Percentiles rank a stretch among this genome's conserved stretches.
Conservation (phyloP, 1,140 invertebrate genomes). For the Saccostrea glomerata region DNA sequence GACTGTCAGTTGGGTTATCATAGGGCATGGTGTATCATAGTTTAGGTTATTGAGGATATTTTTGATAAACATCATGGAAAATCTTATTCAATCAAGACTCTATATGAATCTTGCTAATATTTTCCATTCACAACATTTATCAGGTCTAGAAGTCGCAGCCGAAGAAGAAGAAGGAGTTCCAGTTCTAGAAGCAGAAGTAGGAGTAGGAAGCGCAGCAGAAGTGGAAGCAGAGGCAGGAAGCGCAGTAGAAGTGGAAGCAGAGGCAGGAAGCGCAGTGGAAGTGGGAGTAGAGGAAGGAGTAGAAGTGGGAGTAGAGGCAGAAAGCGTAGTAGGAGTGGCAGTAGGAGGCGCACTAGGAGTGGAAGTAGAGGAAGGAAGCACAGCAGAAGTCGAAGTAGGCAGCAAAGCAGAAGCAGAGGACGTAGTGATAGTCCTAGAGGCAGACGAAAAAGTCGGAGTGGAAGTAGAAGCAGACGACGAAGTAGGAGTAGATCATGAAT, state of each 20-base stretch:
- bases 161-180: constrained; percentile 3
- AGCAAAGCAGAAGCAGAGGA: background rate
- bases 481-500: background rate
- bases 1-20: no score
- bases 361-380: background rate
- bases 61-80: background rate
- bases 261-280: background rate
- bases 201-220: background rate
- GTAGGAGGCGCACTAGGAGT: background rate
- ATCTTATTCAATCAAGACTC: no score
- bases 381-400: background rate
- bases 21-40: no score
- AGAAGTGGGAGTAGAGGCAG: background rate
- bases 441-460: background rate
- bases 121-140: no score
- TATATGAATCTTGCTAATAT: no score
- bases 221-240: background rate
- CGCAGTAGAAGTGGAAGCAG: background rate
- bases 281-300: background rate
- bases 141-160: background rate
- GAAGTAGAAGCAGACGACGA: background rate
- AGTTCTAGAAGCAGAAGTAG: constrained; percentile 20
- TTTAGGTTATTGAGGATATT: no score
- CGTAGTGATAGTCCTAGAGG: constrained; percentile 12
- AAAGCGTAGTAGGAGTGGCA: background rate